phyloP scores from a whole-genome alignment of 2,113 vertebrate genomes.

The Mohoua ochrocephala region DNA sequence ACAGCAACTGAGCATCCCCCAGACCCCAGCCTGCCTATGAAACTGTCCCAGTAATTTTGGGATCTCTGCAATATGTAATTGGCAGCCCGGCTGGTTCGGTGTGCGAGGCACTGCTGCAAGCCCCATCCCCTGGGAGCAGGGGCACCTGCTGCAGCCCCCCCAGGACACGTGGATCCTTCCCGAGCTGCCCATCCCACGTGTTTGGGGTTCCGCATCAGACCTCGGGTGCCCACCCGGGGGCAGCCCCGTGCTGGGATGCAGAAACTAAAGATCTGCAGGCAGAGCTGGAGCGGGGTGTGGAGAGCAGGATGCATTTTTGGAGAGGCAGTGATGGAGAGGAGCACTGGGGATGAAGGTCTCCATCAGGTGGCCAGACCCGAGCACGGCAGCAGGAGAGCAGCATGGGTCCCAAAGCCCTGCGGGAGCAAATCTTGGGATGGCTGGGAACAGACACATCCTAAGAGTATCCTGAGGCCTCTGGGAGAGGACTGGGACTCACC shows the following conservation, averaged over 20 bases:
- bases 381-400: background rate
- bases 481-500: background rate
- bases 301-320: background rate
- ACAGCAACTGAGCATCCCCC: slow-evolving; percentile 26
- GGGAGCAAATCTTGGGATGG: background rate
- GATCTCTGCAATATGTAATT: background rate
- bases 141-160: background rate
- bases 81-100: background rate
- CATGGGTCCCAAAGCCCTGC: background rate
- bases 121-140: background rate
- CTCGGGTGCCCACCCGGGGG: background rate
- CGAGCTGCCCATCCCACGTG: rapidly evolving
- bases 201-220: background rate
- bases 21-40: slow-evolving; percentile 24
- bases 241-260: background rate
- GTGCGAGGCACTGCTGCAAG: background rate
- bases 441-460: background rate
- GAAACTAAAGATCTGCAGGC: background rate
- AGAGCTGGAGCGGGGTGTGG: background rate
- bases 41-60: slow-evolving; percentile 36
- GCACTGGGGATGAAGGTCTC: slow-evolving; percentile 23
- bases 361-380: slow-evolving; percentile 29
- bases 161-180: background rate
- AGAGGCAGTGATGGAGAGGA: background rate
- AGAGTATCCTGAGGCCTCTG: background rate